A percentile compares a stretch with the other conserved stretches of the same genome.
These are phyloP conservation scores for Alviniconcha strummeri DNA, from an alignment of 2,888 invertebrate genomes.

Conservation along the genomic window DNA sequence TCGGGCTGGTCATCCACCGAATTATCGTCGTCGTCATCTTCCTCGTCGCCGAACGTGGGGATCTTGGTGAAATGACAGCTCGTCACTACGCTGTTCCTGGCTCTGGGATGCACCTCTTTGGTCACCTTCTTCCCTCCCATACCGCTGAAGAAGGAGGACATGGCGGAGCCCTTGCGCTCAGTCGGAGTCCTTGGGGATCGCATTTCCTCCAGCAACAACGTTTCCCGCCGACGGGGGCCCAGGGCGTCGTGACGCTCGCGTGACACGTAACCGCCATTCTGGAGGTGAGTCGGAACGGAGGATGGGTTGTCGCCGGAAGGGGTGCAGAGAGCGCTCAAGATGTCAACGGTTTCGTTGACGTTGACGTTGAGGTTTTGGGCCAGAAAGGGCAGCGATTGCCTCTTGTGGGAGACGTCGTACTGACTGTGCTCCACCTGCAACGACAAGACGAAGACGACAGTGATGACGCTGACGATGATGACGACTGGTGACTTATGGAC, in stretches of 20 bases:
- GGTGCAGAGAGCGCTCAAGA: not conserved
- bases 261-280: not conserved
- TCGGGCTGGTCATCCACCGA: not conserved
- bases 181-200: not conserved
- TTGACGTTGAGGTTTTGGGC: not conserved
- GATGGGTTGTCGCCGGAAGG: not conserved
- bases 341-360: not conserved
- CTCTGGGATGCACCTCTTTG: constrained; percentile 18
- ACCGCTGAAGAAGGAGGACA: not conserved
- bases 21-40: not conserved
- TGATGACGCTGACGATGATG: not conserved
- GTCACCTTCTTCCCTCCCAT: not conserved
- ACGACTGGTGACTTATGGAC: no score
- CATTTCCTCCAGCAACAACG: not conserved
- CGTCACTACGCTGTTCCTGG: constrained; percentile 23
- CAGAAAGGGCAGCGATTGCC: constrained; percentile 17
- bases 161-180: not conserved
- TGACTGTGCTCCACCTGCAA: constrained; percentile 35
- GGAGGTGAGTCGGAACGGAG: constrained; percentile 5
- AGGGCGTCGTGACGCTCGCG: not conserved
- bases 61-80: not conserved
- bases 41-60: not conserved
- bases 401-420: constrained; percentile 17
- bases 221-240: not conserved
- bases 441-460: not conserved